Evolutionary conservation across 2,113 vertebrate species (phyloP).

Genomic region (Argyrosomus japonicus): DNA sequence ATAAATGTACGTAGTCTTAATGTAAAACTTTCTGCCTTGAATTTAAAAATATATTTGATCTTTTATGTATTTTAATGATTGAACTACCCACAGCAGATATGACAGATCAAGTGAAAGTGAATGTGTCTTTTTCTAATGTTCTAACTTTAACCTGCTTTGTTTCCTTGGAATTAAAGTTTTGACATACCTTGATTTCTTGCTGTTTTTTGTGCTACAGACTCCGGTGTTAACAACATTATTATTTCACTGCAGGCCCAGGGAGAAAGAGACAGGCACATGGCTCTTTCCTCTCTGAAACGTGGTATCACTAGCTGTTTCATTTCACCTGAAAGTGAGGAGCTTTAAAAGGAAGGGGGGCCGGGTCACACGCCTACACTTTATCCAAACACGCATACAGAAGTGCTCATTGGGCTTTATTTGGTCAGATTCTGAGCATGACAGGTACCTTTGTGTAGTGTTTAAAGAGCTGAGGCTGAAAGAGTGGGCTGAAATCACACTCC

Average conservation of each 20-base stretch:
- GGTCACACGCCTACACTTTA: neutral
- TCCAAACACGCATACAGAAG: neutral
- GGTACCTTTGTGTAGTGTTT: neutral
- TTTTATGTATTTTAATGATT: neutral
- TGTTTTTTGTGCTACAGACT: neutral
- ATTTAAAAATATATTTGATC: neutral
- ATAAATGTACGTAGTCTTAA: neutral
- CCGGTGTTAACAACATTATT: neutral
- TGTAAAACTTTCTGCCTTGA: neutral
- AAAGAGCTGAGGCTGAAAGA: neutral
- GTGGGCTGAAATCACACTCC: neutral
- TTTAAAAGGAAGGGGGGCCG: too few relatives aligned
- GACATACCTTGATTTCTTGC: conserved; percentile 28
- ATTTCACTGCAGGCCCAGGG: neutral
- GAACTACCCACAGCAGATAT: neutral
- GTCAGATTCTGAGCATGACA: neutral
- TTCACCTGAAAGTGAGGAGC: conserved; percentile 25
- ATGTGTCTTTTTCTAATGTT: neutral
- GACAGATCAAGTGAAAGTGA: neutral
- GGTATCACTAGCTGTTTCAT: neutral
- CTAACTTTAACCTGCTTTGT: neutral
- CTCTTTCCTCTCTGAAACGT: neutral
- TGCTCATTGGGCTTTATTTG: neutral
- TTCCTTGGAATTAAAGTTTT: neutral
- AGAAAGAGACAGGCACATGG: neutral